Evolutionary conservation across 2,113 vertebrate genomes (phyloP).

Genomic region (Bufo bufo): DNA sequence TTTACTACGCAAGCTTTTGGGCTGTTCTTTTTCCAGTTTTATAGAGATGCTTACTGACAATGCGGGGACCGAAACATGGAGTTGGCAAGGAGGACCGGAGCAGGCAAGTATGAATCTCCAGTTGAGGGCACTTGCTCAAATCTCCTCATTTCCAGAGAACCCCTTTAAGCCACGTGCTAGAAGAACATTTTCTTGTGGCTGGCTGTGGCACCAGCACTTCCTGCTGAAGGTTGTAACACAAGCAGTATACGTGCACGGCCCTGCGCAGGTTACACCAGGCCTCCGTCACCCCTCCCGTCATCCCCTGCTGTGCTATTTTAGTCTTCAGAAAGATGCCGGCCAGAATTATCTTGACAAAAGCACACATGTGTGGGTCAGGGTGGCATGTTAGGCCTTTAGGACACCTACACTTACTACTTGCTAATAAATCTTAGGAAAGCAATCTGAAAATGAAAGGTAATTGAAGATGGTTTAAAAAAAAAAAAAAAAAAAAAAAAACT

Average conservation of each 20-base stretch:
- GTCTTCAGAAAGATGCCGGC: slow-evolving; percentile 1
- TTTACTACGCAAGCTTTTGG: no score
- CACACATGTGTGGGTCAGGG: background rate
- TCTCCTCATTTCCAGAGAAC: no score
- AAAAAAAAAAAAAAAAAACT: no score
- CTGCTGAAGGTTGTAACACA: background rate
- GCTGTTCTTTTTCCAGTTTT: no score
- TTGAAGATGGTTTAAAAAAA: no score
- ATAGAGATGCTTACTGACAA: no score
- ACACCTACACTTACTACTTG: background rate
- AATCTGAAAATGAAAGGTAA: background rate
- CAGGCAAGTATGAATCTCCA: no score
- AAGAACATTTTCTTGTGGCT: background rate
- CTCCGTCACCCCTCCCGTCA: background rate
- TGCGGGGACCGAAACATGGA: no score
- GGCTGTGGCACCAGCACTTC: background rate
- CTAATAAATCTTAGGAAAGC: no score
- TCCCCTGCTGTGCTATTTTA: background rate
- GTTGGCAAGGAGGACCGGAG: no score
- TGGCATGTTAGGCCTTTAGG: background rate
- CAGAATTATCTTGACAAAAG: background rate
- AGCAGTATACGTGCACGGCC: background rate
- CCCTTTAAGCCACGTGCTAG: background rate
- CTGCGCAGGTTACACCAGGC: background rate
- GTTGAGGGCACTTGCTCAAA: no score